phyloP scores from a whole-genome alignment of 2,113 vertebrate species.

The Gymnobelideus leadbeateri region DNA sequence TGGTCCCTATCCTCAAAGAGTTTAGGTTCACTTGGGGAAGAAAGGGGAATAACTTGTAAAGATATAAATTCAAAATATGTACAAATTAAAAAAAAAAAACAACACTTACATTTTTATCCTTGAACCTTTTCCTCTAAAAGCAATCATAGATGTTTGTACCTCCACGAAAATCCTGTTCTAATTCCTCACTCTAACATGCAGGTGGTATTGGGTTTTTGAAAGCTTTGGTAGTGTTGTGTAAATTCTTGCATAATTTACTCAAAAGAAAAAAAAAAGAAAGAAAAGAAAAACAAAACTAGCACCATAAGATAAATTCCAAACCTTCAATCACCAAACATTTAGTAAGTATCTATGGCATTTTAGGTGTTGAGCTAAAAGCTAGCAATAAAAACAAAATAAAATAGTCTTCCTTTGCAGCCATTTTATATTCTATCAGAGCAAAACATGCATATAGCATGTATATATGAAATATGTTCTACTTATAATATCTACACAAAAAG shows the following conservation, averaged over 20 bases:
- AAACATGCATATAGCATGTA: neutral
- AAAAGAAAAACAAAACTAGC: neutral
- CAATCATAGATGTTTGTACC: too few species aligned
- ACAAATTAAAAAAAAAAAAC: too few species aligned
- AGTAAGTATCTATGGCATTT: neutral
- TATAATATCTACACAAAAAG: neutral
- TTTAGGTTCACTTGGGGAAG: neutral
- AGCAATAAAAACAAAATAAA: neutral
- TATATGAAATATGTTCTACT: neutral
- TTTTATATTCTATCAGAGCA: neutral
- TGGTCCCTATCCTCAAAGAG: neutral
- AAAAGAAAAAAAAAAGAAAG: neutral
- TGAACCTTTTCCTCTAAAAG: too few species aligned
- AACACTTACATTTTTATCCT: too few species aligned
- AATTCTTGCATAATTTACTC: neutral
- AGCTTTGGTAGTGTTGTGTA: neutral
- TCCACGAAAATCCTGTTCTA: neutral
- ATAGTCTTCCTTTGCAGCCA: neutral
- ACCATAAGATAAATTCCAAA: neutral
- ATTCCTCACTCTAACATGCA: neutral
- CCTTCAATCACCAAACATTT: neutral
- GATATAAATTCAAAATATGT: too few species aligned
- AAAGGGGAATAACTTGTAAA: too few species aligned
- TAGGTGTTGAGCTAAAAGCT: neutral
- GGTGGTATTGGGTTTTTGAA: neutral